Conservation (phyloP, 2,113 vertebrate genomes). For the Phylloscopus trochiloides region DNA sequence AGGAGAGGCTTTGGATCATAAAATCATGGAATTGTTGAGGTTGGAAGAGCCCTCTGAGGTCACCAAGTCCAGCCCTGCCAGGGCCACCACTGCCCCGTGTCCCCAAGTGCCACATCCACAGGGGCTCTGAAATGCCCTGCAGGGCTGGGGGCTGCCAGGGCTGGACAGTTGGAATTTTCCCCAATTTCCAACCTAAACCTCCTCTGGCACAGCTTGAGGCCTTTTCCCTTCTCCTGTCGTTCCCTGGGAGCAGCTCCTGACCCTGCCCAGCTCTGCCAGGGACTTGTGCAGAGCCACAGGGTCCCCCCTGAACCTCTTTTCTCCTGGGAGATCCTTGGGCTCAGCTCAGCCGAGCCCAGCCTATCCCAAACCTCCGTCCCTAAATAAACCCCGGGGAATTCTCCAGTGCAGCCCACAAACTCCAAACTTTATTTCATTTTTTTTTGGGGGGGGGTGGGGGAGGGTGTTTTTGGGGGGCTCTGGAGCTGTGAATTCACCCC, state of each 20-base stretch:
- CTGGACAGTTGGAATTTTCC: not conserved
- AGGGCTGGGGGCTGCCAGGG: not conserved
- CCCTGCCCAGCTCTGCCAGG: accelerated
- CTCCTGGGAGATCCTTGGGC: not conserved
- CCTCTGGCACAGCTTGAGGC: accelerated
- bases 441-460: too few relatives aligned
- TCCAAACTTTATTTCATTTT: accelerated
- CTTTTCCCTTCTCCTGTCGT: accelerated
- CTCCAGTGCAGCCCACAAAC: not conserved
- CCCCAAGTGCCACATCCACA: not conserved
- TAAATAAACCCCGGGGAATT: not conserved
- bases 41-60: not conserved
- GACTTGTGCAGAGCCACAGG: not conserved
- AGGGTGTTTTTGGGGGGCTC: not conserved
- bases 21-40: not conserved
- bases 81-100: accelerated
- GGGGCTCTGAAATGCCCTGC: accelerated
- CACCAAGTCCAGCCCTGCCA: not conserved
- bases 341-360: not conserved
- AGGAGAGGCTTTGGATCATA: not conserved
- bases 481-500: not conserved
- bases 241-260: not conserved
- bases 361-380: accelerated
- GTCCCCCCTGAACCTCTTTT: not conserved
- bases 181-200: accelerated